These are phyloP conservation scores for Heterotis niloticus DNA, from an alignment of 2,113 vertebrate species.

Conservation along the genomic window DNA sequence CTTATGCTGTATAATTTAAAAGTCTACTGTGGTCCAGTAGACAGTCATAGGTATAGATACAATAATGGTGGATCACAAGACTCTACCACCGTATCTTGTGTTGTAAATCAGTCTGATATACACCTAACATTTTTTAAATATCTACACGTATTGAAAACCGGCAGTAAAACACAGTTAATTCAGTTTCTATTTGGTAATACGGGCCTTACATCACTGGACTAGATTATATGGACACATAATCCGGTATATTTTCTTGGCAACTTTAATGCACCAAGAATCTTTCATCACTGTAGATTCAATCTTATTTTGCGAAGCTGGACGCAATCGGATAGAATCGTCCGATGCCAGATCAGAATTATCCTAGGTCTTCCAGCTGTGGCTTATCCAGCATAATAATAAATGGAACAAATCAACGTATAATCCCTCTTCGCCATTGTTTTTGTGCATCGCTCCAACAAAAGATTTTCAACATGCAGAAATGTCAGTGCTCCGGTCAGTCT, in stretches of 20 bases:
- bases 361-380: conserved; percentile 64
- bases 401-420: conserved; percentile 64
- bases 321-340: conserved; percentile 58
- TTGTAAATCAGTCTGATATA: not conserved
- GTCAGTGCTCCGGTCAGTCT: conserved; percentile 28
- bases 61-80: too few species aligned
- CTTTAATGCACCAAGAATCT: conserved; percentile 32
- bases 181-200: not conserved
- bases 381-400: conserved; percentile 69
- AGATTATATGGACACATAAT: conserved; percentile 40
- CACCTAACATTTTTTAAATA: not conserved
- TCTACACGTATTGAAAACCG: too few species aligned
- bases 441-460: conserved; percentile 41
- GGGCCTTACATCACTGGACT: conserved; percentile 20
- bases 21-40: too few species aligned
- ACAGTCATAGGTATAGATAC: too few species aligned
- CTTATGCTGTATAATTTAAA: not conserved
- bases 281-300: conserved; percentile 47
- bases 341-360: conserved; percentile 60
- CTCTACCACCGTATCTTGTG: not conserved
- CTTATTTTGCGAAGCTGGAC: conserved; percentile 58
- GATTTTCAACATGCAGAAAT: conserved; percentile 46
- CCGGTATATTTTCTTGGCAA: conserved; percentile 41
- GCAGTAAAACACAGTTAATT: not conserved
- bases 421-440: conserved; percentile 64